Conservation (phyloP, 2,888 invertebrate genomes). For the Pecten maximus region DNA sequence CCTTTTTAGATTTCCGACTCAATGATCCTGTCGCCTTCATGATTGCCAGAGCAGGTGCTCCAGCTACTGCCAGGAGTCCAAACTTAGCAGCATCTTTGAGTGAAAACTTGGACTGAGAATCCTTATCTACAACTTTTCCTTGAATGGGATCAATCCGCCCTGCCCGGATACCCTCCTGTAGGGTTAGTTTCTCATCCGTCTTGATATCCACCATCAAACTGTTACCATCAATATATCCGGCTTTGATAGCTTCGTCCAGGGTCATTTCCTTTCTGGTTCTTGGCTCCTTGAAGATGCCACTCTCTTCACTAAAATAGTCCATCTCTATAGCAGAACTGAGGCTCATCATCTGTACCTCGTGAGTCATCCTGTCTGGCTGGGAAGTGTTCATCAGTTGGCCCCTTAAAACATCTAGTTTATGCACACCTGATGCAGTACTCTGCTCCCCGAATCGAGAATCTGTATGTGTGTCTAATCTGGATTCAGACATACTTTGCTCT, state of each 20-base stretch:
- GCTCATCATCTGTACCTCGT: conserved; percentile 59
- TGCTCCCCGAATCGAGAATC: conserved; percentile 80
- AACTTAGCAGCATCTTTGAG: conserved; percentile 87
- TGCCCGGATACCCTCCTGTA: conserved; percentile 84
- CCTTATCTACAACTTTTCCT: conserved; percentile 89
- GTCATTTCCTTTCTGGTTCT: conserved; percentile 90
- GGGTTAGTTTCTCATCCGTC: conserved; percentile 88
- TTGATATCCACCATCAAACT: conserved; percentile 74
- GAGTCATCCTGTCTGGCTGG: conserved; percentile 49
- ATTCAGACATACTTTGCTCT: conserved; percentile 53
- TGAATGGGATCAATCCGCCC: conserved; percentile 87
- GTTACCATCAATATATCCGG: conserved; percentile 70
- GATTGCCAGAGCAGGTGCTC: conserved; percentile 84
- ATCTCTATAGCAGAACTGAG: conserved; percentile 88
- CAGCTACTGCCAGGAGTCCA: conserved; percentile 90
- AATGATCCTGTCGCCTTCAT: conserved; percentile 62
- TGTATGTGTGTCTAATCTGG: neutral
- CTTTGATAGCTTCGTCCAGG: conserved; percentile 74
- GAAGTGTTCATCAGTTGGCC: conserved; percentile 69
- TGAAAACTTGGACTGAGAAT: conserved; percentile 89
- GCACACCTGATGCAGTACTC: conserved; percentile 89
- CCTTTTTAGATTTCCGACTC: conserved; percentile 35
- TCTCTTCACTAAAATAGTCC: conserved; percentile 91
- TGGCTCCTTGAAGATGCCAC: conserved; percentile 91
- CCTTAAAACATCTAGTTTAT: conserved; percentile 93